Conservation (phyloP, 2,888 invertebrate species). For the Tipula confusa region DNA sequence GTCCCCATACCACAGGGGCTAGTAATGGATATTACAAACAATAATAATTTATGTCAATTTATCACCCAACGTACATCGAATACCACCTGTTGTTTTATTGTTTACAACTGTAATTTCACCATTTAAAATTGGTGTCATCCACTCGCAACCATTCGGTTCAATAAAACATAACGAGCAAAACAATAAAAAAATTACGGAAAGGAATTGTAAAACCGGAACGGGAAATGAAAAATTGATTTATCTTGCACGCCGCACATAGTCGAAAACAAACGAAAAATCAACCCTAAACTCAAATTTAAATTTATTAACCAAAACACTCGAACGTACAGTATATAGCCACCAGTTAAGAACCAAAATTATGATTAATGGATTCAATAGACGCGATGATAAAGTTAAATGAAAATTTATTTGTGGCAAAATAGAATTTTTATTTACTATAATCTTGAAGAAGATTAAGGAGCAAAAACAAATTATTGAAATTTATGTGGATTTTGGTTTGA, state of each 20-base stretch:
- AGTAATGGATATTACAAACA: no score
- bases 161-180: background rate
- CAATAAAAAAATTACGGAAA: no score
- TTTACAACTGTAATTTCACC: no score
- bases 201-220: background rate
- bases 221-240: background rate
- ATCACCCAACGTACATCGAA: background rate
- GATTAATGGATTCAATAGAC: background rate
- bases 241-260: background rate
- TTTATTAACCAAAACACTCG: conserved; percentile 9
- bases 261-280: no score
- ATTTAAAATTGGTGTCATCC: no score
- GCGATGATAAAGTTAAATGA: background rate
- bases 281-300: background rate
- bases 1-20: no score
- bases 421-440: background rate
- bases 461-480: background rate
- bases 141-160: background rate
- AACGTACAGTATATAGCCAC: no score
- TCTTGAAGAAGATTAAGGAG: background rate
- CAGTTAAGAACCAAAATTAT: conserved; percentile 4
- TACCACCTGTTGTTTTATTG: no score
- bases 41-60: background rate
- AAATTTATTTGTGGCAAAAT: background rate
- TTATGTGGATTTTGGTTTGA: background rate